phyloP scores from a whole-genome alignment of 2,888 invertebrate genomes.

The Cheilosia vulpina region DNA sequence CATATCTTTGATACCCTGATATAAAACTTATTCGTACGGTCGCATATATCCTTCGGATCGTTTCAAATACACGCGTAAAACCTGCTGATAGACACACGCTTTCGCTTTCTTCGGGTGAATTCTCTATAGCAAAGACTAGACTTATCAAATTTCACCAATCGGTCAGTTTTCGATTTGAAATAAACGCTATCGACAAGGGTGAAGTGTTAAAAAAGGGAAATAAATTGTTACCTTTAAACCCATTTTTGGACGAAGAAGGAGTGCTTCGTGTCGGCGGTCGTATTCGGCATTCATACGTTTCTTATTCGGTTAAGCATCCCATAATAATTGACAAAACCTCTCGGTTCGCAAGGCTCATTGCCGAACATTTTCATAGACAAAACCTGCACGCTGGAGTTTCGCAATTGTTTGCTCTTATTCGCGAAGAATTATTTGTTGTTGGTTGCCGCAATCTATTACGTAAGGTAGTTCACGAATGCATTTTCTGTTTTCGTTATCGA shows the following conservation, averaged over 20 bases:
- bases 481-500: neutral
- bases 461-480: slow-evolving; percentile 14
- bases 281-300: neutral
- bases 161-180: too few species aligned
- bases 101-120: too few species aligned
- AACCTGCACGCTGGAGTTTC: neutral
- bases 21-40: too few species aligned
- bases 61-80: too few species aligned
- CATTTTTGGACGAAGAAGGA: neutral
- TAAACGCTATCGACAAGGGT: too few species aligned
- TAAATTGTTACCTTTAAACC: neutral
- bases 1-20: neutral
- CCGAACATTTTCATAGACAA: slow-evolving; percentile 12
- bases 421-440: neutral
- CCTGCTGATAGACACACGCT: too few species aligned
- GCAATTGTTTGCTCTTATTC: too few species aligned
- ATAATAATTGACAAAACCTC: neutral
- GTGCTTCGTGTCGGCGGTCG: neutral
- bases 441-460: slow-evolving; percentile 12
- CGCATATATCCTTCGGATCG: too few species aligned
- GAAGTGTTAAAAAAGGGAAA: neutral
- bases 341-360: slow-evolving; percentile 21
- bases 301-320: neutral
- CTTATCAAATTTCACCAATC: too few species aligned
- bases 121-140: too few species aligned